Conservation (phyloP, 2,113 vertebrate species). For the Peromyscus californicus region DNA sequence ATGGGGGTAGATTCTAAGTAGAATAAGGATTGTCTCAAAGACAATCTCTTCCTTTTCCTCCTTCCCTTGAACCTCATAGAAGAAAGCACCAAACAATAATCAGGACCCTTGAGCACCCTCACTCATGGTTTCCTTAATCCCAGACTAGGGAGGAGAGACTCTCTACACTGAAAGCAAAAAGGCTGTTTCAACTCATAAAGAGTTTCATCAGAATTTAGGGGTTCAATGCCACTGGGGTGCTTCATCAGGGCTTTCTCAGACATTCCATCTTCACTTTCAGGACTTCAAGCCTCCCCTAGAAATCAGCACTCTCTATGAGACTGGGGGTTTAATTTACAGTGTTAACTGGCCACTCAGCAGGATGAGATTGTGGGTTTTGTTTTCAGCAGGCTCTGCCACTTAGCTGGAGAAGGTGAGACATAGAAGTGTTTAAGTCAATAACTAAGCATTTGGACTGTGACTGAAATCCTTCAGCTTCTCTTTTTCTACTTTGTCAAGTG, state of each 20-base stretch:
- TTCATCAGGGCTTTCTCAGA: background rate
- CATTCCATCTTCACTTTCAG: background rate
- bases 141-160: too few species aligned
- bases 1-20: background rate
- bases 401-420: background rate
- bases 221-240: background rate
- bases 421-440: background rate
- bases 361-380: background rate
- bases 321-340: background rate
- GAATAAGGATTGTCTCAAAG: background rate
- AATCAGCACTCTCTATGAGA: background rate
- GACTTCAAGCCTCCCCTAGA: background rate
- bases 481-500: background rate
- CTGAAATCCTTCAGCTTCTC: background rate
- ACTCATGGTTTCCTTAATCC: background rate
- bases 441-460: background rate
- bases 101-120: background rate
- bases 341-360: background rate
- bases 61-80: background rate
- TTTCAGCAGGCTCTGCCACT: background rate
- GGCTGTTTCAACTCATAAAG: background rate
- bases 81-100: background rate
- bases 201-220: background rate
- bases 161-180: background rate
- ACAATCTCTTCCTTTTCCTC: background rate